Evolutionary conservation across 2,113 vertebrate species (phyloP).

Genomic region (Siniperca knerii): DNA sequence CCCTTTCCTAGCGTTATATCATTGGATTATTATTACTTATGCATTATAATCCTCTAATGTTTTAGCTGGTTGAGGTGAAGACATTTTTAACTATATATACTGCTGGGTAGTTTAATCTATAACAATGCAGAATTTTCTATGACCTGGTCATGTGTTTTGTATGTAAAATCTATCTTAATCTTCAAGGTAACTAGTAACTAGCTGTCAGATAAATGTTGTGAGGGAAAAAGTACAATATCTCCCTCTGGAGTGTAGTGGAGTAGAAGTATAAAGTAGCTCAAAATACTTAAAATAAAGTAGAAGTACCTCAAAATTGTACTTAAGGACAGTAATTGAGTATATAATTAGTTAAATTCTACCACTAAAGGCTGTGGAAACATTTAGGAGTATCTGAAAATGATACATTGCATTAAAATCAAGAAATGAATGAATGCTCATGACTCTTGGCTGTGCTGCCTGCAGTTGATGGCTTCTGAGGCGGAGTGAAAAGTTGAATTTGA

Average conservation of each 20-base stretch:
- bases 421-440: neutral
- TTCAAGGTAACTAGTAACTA: too few relatives aligned
- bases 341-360: neutral
- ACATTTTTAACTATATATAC: too few relatives aligned
- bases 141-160: neutral
- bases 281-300: neutral
- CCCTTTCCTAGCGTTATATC: too few relatives aligned
- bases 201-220: neutral
- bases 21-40: too few relatives aligned
- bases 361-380: neutral
- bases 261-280: neutral
- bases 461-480: conserved; percentile 23
- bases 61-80: neutral
- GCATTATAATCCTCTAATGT: neutral
- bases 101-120: too few relatives aligned
- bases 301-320: neutral
- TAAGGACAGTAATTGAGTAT: neutral
- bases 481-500: conserved; percentile 56
- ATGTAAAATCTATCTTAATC: neutral
- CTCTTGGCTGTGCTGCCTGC: conserved; percentile 4
- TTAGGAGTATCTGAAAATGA: neutral
- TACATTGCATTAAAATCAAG: conserved; percentile 3
- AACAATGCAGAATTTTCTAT: neutral
- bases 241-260: neutral
- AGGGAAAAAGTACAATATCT: neutral